Evolutionary conservation across 2,113 vertebrate genomes (phyloP).

Genomic region (Arvicanthis niloticus): DNA sequence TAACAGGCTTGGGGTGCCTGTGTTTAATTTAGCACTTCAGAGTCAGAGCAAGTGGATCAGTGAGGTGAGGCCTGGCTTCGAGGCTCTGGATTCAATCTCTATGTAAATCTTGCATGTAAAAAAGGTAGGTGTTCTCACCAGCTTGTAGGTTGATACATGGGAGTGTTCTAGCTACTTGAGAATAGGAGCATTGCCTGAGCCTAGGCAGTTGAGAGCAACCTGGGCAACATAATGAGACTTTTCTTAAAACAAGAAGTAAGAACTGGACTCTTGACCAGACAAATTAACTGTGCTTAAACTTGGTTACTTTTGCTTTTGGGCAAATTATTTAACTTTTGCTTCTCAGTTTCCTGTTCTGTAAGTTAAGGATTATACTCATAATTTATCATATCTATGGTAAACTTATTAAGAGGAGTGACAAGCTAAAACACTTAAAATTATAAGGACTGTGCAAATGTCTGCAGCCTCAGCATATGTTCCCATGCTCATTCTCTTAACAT

Average conservation of each 20-base stretch:
- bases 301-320: constrained; percentile 12
- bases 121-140: not conserved
- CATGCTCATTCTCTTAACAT: not conserved
- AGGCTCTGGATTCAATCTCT: not conserved
- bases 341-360: not conserved
- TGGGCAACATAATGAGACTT: not conserved
- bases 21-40: not conserved
- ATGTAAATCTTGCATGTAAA: not conserved
- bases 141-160: not conserved
- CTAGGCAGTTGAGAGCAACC: not conserved
- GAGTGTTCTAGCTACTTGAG: not conserved
- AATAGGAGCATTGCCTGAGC: not conserved
- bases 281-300: not conserved
- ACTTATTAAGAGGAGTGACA: not conserved
- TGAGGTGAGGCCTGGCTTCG: not conserved
- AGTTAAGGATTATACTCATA: not conserved
- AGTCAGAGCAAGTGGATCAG: not conserved
- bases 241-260: not conserved
- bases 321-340: not conserved
- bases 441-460: not conserved
- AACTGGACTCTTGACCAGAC: not conserved
- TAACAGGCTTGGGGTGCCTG: not conserved
- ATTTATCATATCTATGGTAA: not conserved
- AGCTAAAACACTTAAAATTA: not conserved
- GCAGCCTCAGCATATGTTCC: not conserved